Conservation (phyloP, 2,113 vertebrate species). For the Arothron firmamentum region DNA sequence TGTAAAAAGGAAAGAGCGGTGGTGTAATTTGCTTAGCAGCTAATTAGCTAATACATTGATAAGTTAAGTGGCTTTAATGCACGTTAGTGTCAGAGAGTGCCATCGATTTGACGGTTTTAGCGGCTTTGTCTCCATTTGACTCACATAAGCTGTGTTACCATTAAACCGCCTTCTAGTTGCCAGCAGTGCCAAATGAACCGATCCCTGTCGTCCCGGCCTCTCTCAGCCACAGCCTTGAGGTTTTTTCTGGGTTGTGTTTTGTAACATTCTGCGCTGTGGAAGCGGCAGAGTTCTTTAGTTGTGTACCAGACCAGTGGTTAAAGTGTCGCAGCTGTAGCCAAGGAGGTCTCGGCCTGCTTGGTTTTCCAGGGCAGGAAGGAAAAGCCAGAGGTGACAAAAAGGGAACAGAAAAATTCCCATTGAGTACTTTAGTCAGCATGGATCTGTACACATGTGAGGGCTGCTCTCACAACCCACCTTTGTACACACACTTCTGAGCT, state of each 20-base stretch:
- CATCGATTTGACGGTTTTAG: too few species aligned
- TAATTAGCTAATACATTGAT: constrained; percentile 22
- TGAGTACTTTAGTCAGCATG: not conserved
- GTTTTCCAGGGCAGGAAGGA: too few species aligned
- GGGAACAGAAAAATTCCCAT: not conserved
- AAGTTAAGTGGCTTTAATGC: constrained; percentile 24
- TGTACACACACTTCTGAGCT: constrained; percentile 28
- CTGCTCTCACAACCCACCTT: constrained; percentile 32
- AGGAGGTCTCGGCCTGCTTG: too few species aligned
- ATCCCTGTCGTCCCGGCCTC: not conserved
- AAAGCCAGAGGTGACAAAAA: not conserved
- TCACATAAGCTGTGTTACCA: not conserved
- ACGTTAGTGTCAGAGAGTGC: not conserved
- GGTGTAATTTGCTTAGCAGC: constrained; percentile 3
- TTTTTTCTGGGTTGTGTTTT: not conserved
- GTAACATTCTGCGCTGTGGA: not conserved
- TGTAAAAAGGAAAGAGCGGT: not conserved
- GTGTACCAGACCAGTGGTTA: too few species aligned
- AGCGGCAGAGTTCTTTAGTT: not conserved
- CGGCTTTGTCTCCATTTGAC: not conserved
- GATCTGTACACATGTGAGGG: constrained; percentile 23
- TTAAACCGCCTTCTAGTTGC: not conserved
- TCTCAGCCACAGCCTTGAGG: not conserved
- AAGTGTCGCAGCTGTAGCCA: too few species aligned
- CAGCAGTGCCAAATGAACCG: too few species aligned